Base-by-base conservation (phyloP, 2,113 vertebrate genomes). In the Bos javanicus region DNA sequence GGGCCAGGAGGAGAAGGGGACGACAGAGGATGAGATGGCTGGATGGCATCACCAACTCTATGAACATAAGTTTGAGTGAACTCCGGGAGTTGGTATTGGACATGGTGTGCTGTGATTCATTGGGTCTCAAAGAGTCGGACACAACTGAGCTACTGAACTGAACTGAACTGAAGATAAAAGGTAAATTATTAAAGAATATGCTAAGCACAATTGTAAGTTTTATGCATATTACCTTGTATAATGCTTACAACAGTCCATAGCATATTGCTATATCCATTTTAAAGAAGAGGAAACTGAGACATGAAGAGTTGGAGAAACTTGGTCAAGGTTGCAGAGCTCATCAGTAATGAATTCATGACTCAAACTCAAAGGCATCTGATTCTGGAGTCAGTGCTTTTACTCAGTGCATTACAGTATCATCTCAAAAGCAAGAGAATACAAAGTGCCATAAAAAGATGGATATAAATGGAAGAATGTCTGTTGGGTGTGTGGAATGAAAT, bases 401-500 rank as follows among this genome's bases (percentile, higher is more conserved):
- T 57, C 43, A 33, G 1, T 10, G 16, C 52, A 7, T 86, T 17
- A 14, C 36, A 43, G 8, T 9, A 26, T 62, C n/a, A 43, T 43
- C 7, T 90, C 19, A 74, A 78, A 60, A 13, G 76, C 1, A 43
- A 87, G 19, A 81, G 14, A 28, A 54, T 74, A 12, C 46, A 28
- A 85, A 50, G 3, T 78, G 15, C 1, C 23, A 43, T 28, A 36
- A 4, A 12, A 30, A 56, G 80, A 7, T 25, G 14, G 21, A 56
- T 78, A 19, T 76, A 88, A 80, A 39, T n/a, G 12, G n/a, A 14
- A 30, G 36, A 17, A 30, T 3, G n/a, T 91, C 52, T 59, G 0
- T 52, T 82, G 30, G 5, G n/a, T 33, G 30, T 14, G 13, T 89
- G 64, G 54, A 90, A 90, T 48, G 25, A 96, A 95, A 90, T 71